Base-by-base conservation (phyloP, 2,888 invertebrate genomes). In the Reticulitermes lucifugus region DNA sequence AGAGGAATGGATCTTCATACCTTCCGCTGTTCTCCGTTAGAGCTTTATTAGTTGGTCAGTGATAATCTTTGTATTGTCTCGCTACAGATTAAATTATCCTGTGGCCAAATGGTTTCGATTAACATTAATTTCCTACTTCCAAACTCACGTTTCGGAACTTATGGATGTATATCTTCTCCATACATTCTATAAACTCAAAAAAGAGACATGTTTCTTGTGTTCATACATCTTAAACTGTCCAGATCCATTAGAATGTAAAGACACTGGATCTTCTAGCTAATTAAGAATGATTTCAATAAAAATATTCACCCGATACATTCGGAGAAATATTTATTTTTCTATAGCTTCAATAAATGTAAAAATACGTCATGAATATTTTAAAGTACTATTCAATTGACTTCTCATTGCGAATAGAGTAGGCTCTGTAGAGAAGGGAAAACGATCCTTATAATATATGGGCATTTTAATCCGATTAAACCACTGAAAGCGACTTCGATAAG, bases 271-370 rank as follows among this genome's bases (percentile, higher is more conserved):
- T 7, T 55, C 51, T 79, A 55, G 29, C 51, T 79, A 29, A 55
- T 79, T 41, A 51, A 79, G 12, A 79, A 79, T 79, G 9, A 10
- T 65, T 65, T 65, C 4, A 60, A 21, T 60, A 65, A 25, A n/a
- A 65, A 25, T 25, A 65, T 25, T 65, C 25, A n/a, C 9, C n/a
- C 12, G 25, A 14, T 65, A 25, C n/a, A 65, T 65, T n/a, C 1
- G n/a, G 65, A 10, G 21, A 21, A 41, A 73, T 73, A 73, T 73
- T n/a, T 55, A 60, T 82, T 82, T 83, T 65, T 77, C 55, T 41
- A 41, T 51, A 43, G 70, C 79, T 65, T 29, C 79, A 71, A 79
- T 9, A 65, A 70, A 84, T 70, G 22, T 46, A 4, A 55, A 79
- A 65, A 29, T 65, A 46, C 14, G 18, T 59, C 14, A n/a, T 43